These are phyloP conservation scores for Parnassius orleans DNA, from an alignment of 2,888 invertebrate genomes.

Conservation along the genomic window DNA sequence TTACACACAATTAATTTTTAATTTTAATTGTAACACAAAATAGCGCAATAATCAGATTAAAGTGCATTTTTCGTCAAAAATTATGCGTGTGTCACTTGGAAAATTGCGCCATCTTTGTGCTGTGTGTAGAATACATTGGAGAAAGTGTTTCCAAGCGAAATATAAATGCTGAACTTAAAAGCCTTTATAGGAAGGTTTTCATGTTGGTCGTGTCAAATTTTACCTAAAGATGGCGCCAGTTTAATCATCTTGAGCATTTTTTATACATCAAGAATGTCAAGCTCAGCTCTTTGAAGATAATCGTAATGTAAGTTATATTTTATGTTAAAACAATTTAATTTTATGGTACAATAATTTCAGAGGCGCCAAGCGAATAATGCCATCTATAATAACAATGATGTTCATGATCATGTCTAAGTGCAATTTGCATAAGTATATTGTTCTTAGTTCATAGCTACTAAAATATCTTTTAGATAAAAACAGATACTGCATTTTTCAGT, in stretches of 20 bases:
- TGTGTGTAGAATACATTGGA: neutral
- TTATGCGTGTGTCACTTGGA: constrained; percentile 26
- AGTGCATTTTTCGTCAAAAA: constrained; percentile 2
- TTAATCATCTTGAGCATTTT: constrained; percentile 1
- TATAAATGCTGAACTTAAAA: neutral
- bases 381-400: constrained; percentile 6
- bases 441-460: too few species aligned
- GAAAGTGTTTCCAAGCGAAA: constrained; percentile 4
- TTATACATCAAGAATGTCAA: neutral
- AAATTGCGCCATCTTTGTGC: constrained; percentile 24
- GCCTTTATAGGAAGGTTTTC: constrained; percentile 30
- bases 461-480: too few species aligned
- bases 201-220: constrained; percentile 19
- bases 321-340: constrained; percentile 6
- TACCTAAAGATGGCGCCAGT: constrained; percentile 35
- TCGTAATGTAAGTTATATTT: constrained; percentile 4
- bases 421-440: too few species aligned
- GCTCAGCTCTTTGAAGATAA: neutral
- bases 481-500: too few species aligned
- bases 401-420: too few species aligned
- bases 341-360: neutral
- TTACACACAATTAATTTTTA: too few species aligned
- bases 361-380: constrained; percentile 1
- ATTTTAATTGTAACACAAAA: too few species aligned
- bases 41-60: too few species aligned